Evolutionary conservation across 2,113 vertebrate genomes (phyloP).

Genomic region (Gulo gulo): DNA sequence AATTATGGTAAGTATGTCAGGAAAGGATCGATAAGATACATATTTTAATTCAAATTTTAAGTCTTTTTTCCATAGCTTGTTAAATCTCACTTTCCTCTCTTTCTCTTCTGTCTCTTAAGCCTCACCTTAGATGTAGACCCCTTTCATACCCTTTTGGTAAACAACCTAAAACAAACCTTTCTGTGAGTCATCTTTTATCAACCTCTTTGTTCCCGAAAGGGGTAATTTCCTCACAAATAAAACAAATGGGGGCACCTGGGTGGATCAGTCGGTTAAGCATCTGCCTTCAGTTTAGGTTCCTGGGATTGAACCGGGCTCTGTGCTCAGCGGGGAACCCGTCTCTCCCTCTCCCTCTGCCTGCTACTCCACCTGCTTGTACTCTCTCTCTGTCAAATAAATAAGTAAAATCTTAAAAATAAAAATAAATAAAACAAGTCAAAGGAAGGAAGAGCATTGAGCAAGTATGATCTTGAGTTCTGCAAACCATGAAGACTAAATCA

Average conservation of each 20-base stretch:
- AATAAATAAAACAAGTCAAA: neutral
- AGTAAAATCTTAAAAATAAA: neutral
- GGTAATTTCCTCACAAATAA: constrained; percentile 23
- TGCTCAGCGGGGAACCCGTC: too few species aligned
- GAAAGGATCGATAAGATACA: neutral
- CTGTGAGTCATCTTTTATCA: neutral
- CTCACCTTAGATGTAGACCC: neutral
- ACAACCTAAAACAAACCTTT: neutral
- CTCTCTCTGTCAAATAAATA: neutral
- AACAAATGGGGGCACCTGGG: neutral
- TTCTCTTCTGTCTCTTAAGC: neutral
- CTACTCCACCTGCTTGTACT: neutral
- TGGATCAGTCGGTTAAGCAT: neutral
- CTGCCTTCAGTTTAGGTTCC: neutral
- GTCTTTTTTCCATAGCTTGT: neutral
- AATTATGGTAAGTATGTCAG: neutral
- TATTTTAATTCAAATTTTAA: constrained; percentile 13
- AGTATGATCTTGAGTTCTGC: neutral
- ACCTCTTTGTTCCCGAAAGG: neutral
- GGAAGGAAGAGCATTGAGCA: neutral
- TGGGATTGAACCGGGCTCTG: neutral
- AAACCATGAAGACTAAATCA: neutral
- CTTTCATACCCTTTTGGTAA: neutral
- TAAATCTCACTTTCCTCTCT: neutral
- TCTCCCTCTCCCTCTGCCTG: neutral